phyloP scores from a whole-genome alignment of 2,888 invertebrate species.

The Galerucella calmariensis region DNA sequence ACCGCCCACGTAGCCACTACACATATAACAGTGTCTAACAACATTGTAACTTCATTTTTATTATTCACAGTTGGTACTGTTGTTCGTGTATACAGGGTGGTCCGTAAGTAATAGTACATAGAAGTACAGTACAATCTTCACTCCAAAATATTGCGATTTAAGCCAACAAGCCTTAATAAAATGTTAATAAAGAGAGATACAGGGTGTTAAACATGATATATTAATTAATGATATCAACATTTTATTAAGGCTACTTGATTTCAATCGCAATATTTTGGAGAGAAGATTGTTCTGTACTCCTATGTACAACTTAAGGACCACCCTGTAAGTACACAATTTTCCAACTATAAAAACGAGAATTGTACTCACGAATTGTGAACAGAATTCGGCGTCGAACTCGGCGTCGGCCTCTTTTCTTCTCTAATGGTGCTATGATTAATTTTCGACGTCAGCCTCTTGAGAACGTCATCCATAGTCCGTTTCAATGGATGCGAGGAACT shows the following conservation, averaged over 20 bases:
- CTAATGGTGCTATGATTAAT: conserved; percentile 82
- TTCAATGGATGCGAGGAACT: conserved; percentile 72
- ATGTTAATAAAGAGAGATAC: no score
- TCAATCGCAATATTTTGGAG: no score
- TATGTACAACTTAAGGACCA: no score
- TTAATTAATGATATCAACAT: no score
- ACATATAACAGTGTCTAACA: neutral
- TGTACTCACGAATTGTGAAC: conserved; percentile 62
- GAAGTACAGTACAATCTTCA: no score
- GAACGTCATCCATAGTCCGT: conserved; percentile 91
- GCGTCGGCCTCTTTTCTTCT: conserved; percentile 78
- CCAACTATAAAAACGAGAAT: neutral
- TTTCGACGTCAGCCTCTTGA: conserved; percentile 85
- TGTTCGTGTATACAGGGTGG: no score
- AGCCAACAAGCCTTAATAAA: no score
- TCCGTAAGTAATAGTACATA: no score
- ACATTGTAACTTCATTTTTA: neutral
- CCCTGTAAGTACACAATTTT: neutral
- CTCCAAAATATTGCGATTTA: no score
- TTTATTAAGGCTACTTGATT: no score
- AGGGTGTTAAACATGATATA: no score
- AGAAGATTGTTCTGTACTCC: no score
- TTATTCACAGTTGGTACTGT: neutral
- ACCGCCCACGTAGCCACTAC: neutral
- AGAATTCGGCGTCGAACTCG: conserved; percentile 73